phyloP scores from a whole-genome alignment of 2,888 invertebrate genomes.

The Heliconius hortense region DNA sequence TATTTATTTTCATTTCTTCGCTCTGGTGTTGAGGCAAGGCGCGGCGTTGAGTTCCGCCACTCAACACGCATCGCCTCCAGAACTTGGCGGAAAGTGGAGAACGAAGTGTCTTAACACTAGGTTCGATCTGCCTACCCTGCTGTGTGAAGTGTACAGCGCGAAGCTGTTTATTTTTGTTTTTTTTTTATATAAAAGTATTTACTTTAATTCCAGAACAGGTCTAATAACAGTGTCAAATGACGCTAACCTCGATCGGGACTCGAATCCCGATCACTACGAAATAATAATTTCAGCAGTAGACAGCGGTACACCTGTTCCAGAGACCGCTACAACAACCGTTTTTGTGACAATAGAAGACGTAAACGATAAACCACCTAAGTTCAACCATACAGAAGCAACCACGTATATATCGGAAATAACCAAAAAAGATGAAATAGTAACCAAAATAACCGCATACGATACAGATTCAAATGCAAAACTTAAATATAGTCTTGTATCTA shows the following conservation, averaged over 20 bases:
- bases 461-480: constrained; percentile 86
- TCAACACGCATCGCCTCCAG: no score
- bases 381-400: constrained; percentile 84
- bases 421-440: constrained; percentile 82
- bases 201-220: constrained; percentile 79
- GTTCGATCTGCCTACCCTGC: no score
- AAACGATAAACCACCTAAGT: constrained; percentile 91
- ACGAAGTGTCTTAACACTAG: no score
- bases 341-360: constrained; percentile 88
- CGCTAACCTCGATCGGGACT: constrained; percentile 86
- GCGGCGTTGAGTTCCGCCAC: no score
- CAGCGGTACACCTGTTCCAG: constrained; percentile 87
- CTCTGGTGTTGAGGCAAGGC: no score
- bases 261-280: constrained; percentile 85
- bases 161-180: no score
- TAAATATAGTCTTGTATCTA: constrained; percentile 85
- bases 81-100: no score
- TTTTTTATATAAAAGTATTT: no score
- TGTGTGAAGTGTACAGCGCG: no score
- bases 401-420: constrained; percentile 88
- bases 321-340: constrained; percentile 89
- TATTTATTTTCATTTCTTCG: no score
- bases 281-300: constrained; percentile 89
- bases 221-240: constrained; percentile 87
- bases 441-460: constrained; percentile 86